Evolutionary conservation across 2,797 vertebrate genomes (phyloP).

Genomic region (Cyprinodon diabolis): DNA sequence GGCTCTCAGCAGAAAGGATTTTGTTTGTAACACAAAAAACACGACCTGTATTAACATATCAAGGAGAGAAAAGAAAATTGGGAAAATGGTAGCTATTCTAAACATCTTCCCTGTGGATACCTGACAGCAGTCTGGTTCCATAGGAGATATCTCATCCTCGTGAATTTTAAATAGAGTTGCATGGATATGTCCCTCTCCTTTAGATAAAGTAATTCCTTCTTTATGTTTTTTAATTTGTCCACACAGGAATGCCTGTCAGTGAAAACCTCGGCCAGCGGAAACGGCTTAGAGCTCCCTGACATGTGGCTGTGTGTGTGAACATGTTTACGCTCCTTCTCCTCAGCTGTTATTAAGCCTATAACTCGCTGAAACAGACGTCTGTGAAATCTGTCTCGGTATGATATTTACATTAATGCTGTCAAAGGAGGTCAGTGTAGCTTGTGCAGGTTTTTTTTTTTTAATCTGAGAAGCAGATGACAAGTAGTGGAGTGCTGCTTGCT

Average conservation of each 20-base stretch:
- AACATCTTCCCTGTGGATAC: constrained; percentile 62
- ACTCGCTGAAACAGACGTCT: constrained; percentile 27
- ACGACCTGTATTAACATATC: constrained; percentile 74
- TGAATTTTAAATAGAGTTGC: constrained; percentile 27
- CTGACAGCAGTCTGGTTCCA: constrained; percentile 55
- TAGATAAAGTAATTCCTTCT: constrained; percentile 9
- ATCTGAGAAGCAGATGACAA: constrained; percentile 38
- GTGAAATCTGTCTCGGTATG: constrained; percentile 33
- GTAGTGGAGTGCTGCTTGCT: constrained; percentile 56
- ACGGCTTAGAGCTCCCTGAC: constrained; percentile 18
- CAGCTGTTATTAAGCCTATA: constrained; percentile 39
- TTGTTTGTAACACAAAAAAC: constrained; percentile 70
- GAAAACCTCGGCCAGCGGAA: constrained; percentile 18
- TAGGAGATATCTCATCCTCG: constrained; percentile 17
- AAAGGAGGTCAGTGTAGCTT: constrained; percentile 52
- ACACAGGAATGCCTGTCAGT: constrained; percentile 10
- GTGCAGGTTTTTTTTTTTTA: constrained; percentile 9
- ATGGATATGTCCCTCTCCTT: constrained; percentile 32
- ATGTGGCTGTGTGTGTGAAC: constrained; percentile 26
- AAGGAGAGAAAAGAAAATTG: constrained; percentile 51
- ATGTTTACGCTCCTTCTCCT: constrained; percentile 35
- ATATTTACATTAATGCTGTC: constrained; percentile 42
- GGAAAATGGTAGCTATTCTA: constrained; percentile 51
- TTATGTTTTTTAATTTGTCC: constrained; percentile 22
- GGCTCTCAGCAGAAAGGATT: constrained; percentile 70